These are phyloP conservation scores for Platycnemis pennipes DNA, from an alignment of 2,888 invertebrate species.

Conservation along the genomic window DNA sequence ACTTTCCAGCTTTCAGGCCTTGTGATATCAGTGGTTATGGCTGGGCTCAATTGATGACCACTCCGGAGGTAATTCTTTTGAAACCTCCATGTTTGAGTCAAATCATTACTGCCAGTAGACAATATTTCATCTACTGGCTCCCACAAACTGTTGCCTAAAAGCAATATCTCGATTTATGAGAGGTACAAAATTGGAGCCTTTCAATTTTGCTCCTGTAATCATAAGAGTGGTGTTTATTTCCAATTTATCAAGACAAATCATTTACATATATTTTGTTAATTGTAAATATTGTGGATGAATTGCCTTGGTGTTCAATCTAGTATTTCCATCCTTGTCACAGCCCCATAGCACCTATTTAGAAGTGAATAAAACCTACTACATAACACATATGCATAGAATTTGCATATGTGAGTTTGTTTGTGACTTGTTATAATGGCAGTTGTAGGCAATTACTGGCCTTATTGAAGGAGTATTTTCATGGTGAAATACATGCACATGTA, in stretches of 20 bases:
- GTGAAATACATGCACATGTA: neutral
- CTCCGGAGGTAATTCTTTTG: neutral
- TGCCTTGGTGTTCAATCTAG: slow-evolving; percentile 52
- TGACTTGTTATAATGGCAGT: slow-evolving; percentile 40
- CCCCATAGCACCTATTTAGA: slow-evolving; percentile 63
- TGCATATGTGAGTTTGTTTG: slow-evolving; percentile 10
- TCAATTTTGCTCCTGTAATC: neutral
- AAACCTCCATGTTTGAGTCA: neutral
- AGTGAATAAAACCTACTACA: slow-evolving; percentile 34
- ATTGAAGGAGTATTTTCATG: slow-evolving; percentile 10
- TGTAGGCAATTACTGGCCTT: slow-evolving; percentile 57
- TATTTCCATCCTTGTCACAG: slow-evolving; percentile 44
- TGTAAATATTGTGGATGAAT: slow-evolving; percentile 23
- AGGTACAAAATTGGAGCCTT: neutral
- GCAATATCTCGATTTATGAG: neutral
- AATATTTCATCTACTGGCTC: neutral
- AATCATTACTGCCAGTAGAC: neutral
- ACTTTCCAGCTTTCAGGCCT: too few species aligned
- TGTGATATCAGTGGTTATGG: too few species aligned
- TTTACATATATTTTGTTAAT: neutral
- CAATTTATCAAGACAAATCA: neutral
- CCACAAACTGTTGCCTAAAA: neutral
- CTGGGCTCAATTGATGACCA: neutral
- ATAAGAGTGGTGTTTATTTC: neutral
- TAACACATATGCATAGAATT: slow-evolving; percentile 33